phyloP scores from a whole-genome alignment of 2,797 vertebrate species.

The Cynodonichthys magdalenae region DNA sequence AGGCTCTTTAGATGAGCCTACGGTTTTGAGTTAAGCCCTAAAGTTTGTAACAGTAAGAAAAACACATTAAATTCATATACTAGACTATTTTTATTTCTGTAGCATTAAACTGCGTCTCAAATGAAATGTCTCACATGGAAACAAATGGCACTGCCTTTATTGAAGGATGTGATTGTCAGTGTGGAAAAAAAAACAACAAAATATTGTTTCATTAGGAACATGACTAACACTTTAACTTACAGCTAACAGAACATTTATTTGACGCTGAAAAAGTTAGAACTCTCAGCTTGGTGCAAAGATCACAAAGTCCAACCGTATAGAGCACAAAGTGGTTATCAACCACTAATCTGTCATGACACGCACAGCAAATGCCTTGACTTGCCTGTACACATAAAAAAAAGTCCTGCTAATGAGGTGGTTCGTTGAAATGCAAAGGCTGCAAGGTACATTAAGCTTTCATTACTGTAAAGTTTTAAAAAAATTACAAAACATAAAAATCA shows the following conservation, averaged over 20 bases:
- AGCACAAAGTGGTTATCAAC: constrained; percentile 31
- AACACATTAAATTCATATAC: not conserved
- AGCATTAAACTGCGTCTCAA: not conserved
- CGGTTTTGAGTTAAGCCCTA: too few relatives aligned
- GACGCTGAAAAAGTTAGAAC: constrained; percentile 28
- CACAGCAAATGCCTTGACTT: constrained; percentile 18
- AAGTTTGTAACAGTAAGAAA: too few relatives aligned
- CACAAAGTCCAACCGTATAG: constrained; percentile 8
- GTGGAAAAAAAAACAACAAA: not conserved
- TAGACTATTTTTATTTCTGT: not conserved
- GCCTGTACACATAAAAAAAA: constrained; percentile 21
- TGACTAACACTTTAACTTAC: constrained; percentile 17
- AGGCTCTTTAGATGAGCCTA: too few relatives aligned
- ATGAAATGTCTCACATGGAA: not conserved
- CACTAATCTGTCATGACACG: constrained; percentile 9
- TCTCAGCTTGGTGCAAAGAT: constrained; percentile 30
- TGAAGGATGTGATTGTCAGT: constrained; percentile 51
- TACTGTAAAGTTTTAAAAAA: not conserved
- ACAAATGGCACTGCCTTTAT: constrained; percentile 59
- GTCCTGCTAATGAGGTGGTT: constrained; percentile 18
- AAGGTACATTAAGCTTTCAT: constrained; percentile 10
- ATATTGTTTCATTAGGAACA: constrained; percentile 9
- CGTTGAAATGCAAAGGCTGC: constrained; percentile 10
- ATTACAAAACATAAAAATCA: constrained; percentile 14
- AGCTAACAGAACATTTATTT: constrained; percentile 28